A percentile compares a stretch with the other conserved stretches of the same genome.
Evolutionary conservation across 2,888 invertebrate genomes (phyloP).

Genomic region (Sinodicranocentrus sp.): DNA sequence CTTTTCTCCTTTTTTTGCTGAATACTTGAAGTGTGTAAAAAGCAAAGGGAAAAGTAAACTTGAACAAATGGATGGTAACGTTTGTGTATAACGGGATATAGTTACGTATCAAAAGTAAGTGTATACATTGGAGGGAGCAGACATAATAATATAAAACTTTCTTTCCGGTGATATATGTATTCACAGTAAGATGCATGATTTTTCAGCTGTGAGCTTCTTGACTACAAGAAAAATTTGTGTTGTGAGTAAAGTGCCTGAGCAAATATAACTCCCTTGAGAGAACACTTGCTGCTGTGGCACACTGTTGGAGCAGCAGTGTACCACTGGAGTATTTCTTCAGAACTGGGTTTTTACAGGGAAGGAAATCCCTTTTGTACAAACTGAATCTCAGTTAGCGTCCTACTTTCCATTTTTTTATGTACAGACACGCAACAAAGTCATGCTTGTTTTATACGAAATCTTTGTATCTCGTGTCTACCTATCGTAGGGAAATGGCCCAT

Average conservation of each 20-base stretch:
- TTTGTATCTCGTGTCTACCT: neutral
- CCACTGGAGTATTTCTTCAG: too few relatives aligned
- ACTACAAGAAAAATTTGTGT: neutral
- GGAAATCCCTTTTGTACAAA: neutral
- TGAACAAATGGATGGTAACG: too few relatives aligned
- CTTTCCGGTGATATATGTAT: neutral
- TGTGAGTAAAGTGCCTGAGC: constrained; percentile 52
- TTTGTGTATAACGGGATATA: neutral
- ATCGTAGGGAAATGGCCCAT: neutral
- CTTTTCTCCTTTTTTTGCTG: neutral
- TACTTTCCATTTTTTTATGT: constrained; percentile 34
- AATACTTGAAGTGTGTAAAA: too few relatives aligned
- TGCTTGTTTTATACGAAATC: constrained; percentile 18
- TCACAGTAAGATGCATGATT: neutral
- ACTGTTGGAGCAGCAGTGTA: too few relatives aligned
- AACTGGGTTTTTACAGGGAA: neutral
- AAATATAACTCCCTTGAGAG: constrained; percentile 59
- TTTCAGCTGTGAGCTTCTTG: constrained; percentile 21
- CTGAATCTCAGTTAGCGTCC: neutral
- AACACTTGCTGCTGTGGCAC: constrained; percentile 59
- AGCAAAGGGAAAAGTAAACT: too few relatives aligned
- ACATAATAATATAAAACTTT: too few relatives aligned
- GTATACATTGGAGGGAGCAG: too few relatives aligned
- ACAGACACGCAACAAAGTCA: constrained; percentile 51
- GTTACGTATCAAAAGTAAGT: too few relatives aligned